Evolutionary conservation across 2,113 vertebrate genomes (phyloP).

Genomic region (Phocoena sinus): DNA sequence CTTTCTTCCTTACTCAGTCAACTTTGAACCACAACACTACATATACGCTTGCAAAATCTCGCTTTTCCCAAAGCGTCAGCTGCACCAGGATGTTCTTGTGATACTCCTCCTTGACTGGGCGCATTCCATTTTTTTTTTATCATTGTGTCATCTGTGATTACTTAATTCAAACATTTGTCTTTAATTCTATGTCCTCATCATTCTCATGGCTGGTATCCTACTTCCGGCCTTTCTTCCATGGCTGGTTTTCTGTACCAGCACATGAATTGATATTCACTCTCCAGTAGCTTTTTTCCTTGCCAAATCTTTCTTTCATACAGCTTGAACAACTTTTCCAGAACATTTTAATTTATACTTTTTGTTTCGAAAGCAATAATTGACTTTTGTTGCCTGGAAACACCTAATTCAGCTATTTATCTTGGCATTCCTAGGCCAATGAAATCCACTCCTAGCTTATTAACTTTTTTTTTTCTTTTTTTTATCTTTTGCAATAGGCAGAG

Average conservation of each 20-base stretch:
- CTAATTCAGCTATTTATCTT: background rate
- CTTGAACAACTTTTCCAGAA: background rate
- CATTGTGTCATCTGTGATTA: background rate
- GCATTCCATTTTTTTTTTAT: background rate
- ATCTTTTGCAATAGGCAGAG: background rate
- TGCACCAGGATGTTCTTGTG: background rate
- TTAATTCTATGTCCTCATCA: background rate
- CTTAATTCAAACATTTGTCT: background rate
- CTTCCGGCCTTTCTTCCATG: background rate
- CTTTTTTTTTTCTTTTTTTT: background rate
- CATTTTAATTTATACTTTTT: background rate
- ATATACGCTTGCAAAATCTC: background rate
- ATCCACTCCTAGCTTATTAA: background rate
- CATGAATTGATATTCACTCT: background rate
- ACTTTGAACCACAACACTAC: background rate
- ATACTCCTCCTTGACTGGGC: background rate
- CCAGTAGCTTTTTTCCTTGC: background rate
- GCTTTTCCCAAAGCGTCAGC: background rate
- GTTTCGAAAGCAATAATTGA: background rate
- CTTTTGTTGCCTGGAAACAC: background rate
- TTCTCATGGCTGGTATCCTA: background rate
- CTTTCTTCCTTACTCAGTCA: conserved; percentile 31
- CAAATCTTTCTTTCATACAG: background rate
- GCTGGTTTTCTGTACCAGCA: rapidly evolving
- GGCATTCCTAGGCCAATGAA: background rate